These are phyloP conservation scores for Dysidea cf. avara DNA, from an alignment of 37 sponge, comb jelly and placozoan species.

Conservation along the genomic window DNA sequence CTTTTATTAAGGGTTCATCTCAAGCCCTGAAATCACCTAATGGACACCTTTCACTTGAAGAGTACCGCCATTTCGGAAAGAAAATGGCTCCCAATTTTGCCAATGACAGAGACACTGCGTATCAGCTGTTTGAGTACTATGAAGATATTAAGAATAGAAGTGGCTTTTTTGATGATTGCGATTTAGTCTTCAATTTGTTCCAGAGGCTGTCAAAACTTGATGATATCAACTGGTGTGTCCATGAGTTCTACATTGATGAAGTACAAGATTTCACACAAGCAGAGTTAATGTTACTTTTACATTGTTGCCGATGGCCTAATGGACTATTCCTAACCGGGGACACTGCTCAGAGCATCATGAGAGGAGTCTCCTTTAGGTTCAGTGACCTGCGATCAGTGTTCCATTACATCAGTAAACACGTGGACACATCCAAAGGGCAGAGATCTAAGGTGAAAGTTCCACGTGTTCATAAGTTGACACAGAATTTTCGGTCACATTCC, in stretches of 20 bases:
- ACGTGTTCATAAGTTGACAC: conserved; percentile 6
- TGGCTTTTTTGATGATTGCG: conserved; percentile 88
- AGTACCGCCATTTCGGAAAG: conserved; percentile 62
- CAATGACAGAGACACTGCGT: conserved; percentile 56
- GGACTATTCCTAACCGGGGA: conserved; percentile 38
- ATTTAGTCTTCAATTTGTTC: conserved; percentile 52
- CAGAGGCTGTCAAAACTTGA: conserved; percentile 15
- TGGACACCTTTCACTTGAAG: conserved; percentile 36
- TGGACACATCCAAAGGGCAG: too few relatives aligned
- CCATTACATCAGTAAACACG: conserved; percentile 12
- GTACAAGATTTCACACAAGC: too few relatives aligned
- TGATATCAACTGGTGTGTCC: conserved; percentile 62
- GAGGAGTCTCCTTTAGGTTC: conserved; percentile 78
- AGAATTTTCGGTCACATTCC: too few relatives aligned
- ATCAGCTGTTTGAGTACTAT: conserved; percentile 54
- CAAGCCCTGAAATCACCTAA: conserved; percentile 38
- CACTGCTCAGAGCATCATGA: conserved; percentile 63
- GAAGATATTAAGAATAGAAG: conserved; percentile 34
- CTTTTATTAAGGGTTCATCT: conserved; percentile 84
- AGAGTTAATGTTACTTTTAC: conserved; percentile 27
- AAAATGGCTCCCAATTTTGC: conserved; percentile 77
- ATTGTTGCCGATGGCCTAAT: conserved; percentile 30
- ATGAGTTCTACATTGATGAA: conserved; percentile 82
- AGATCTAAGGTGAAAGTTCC: conserved; percentile 3
- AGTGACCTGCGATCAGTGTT: conserved; percentile 70